A percentile compares a stretch with the other conserved stretches of the same genome.
phyloP scores from a whole-genome alignment of 1,140 invertebrate genomes.

The Drosophila murphyi region DNA sequence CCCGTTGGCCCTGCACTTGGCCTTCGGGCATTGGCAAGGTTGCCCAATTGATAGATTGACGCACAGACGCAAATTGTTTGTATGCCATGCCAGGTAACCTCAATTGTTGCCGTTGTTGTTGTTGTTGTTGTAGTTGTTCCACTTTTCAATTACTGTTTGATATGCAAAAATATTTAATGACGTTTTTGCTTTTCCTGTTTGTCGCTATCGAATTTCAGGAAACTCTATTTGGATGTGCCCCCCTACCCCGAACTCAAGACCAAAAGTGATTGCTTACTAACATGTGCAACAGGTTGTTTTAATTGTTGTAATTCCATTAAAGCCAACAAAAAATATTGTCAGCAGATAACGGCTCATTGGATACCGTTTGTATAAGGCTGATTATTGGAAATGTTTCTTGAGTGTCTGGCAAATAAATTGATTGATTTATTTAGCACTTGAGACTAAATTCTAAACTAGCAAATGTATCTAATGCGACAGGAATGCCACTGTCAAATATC shows the following conservation, averaged over 20 bases:
- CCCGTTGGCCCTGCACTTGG: slow-evolving; percentile 39
- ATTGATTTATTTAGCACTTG: slow-evolving; percentile 39
- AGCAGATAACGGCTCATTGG: slow-evolving; percentile 45
- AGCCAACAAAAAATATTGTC: slow-evolving; percentile 10
- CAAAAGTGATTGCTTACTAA: slow-evolving; percentile 28
- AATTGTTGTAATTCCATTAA: slow-evolving; percentile 24
- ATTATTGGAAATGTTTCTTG: slow-evolving; percentile 29
- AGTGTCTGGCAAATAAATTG: slow-evolving; percentile 55
- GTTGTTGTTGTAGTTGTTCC: slow-evolving; percentile 7
- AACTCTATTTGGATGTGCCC: slow-evolving; percentile 16
- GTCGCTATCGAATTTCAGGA: slow-evolving; percentile 44
- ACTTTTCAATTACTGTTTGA: slow-evolving; percentile 5
- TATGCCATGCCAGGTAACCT: slow-evolving; percentile 62
- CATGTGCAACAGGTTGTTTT: slow-evolving; percentile 53
- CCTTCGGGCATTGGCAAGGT: slow-evolving; percentile 59
- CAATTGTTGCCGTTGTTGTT: slow-evolving; percentile 5
- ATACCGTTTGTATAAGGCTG: slow-evolving; percentile 33
- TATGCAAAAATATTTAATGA: slow-evolving; percentile 70
- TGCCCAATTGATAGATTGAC: slow-evolving; percentile 41
- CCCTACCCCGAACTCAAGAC: background rate
- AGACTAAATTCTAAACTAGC: background rate
- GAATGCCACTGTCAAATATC: background rate
- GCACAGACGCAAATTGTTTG: slow-evolving; percentile 62
- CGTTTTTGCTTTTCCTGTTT: slow-evolving; percentile 20
- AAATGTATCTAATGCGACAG: slow-evolving; percentile 1